phyloP scores from a whole-genome alignment of 2,888 invertebrate species.

The Plebejus anna region DNA sequence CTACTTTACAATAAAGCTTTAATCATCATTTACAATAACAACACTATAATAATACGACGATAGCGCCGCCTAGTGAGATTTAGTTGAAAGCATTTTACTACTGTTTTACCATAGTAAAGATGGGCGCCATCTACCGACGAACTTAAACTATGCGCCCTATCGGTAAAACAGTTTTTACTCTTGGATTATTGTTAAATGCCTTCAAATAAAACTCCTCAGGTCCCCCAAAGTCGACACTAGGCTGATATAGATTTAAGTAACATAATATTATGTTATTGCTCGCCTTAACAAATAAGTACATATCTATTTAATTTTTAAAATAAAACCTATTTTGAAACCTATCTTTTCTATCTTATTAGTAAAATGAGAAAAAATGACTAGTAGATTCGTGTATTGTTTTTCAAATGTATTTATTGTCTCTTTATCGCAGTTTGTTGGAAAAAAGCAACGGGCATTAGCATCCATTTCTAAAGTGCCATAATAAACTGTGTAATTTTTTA shows the following conservation, averaged over 20 bases:
- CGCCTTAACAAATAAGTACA: constrained; percentile 15
- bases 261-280: neutral
- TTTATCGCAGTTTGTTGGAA: constrained; percentile 15
- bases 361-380: constrained; percentile 17
- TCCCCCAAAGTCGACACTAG: constrained; percentile 1
- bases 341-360: neutral
- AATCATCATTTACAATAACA: constrained; percentile 75
- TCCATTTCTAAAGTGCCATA: neutral
- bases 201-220: neutral
- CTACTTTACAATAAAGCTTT: constrained; percentile 78
- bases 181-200: neutral
- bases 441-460: neutral
- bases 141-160: neutral
- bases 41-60: constrained; percentile 55
- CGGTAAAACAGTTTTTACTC: neutral
- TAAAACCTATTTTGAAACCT: constrained; percentile 5
- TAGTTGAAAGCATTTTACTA: constrained; percentile 35
- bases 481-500: too few relatives aligned
- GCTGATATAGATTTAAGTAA: constrained; percentile 9
- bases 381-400: constrained; percentile 13
- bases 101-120: neutral
- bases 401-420: constrained; percentile 22
- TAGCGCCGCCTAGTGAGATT: constrained; percentile 56
- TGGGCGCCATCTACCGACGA: neutral
- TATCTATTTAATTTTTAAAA: neutral